Percentiles rank a stretch among this genome's conserved stretches.
Evolutionary conservation across 2,888 invertebrate species (phyloP).

Genomic region (Mesorhabditis spiculigera): DNA sequence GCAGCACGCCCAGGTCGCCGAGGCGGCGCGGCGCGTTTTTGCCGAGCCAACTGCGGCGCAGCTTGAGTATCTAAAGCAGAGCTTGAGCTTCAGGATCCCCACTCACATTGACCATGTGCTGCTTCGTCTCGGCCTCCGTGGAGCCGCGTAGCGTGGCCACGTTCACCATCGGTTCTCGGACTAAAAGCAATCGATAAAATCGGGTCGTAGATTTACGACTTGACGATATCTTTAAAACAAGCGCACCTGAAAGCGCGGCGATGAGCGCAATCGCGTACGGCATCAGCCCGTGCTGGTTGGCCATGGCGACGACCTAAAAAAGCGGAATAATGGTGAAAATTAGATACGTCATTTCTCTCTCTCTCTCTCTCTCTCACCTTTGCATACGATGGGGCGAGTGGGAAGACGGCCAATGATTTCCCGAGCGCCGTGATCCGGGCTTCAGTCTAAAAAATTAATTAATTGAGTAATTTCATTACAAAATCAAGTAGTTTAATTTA

Average conservation of each 20-base stretch:
- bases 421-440: constrained; percentile 78
- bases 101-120: constrained; percentile 40
- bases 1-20: constrained; percentile 82
- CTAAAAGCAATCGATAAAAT: constrained; percentile 58
- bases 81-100: too few species aligned
- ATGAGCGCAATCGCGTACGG: constrained; percentile 85
- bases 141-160: constrained; percentile 40
- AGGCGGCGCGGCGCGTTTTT: constrained; percentile 65
- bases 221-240: background rate
- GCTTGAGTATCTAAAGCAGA: constrained; percentile 22
- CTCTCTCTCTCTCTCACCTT: constrained; percentile 74
- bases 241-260: constrained; percentile 73
- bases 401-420: constrained; percentile 80
- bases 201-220: background rate
- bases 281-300: constrained; percentile 79
- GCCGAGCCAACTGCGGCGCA: constrained; percentile 65
- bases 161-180: constrained; percentile 74
- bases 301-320: constrained; percentile 69
- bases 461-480: too few species aligned
- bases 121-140: constrained; percentile 45
- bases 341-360: background rate
- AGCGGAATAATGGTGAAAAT: background rate
- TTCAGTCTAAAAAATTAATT: too few species aligned
- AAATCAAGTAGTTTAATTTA: background rate
- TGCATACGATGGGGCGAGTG: constrained; percentile 85